A percentile compares a stretch with the other conserved stretches of the same genome.
Evolutionary conservation across 2,888 invertebrate genomes (phyloP).

Genomic region (Sminthurinus aureus): DNA sequence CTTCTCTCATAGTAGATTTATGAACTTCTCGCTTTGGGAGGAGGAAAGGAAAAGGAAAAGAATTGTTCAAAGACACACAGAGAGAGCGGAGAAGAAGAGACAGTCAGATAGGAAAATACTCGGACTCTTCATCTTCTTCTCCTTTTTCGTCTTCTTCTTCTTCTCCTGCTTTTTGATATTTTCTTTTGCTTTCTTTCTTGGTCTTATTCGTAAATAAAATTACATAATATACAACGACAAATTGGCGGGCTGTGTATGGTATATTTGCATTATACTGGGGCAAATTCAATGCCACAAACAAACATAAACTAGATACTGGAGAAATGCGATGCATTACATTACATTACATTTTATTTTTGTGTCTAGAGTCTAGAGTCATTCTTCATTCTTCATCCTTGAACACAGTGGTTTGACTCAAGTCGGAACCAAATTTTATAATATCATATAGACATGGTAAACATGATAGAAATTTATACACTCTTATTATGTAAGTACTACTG

Average conservation of each 20-base stretch:
- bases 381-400: too few relatives aligned
- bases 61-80: background rate
- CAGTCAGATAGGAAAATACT: background rate
- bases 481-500: too few relatives aligned
- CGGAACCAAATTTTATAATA: too few relatives aligned
- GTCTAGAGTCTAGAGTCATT: too few relatives aligned
- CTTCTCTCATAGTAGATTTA: slow-evolving; percentile 3
- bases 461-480: too few relatives aligned
- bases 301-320: background rate
- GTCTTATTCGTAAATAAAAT: background rate
- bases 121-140: background rate
- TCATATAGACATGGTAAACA: too few relatives aligned
- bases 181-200: background rate
- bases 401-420: too few relatives aligned
- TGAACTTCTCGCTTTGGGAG: slow-evolving; percentile 2
- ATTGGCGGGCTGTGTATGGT: background rate
- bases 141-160: background rate
- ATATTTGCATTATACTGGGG: background rate
- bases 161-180: background rate
- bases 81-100: background rate
- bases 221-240: background rate
- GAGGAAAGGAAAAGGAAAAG: background rate
- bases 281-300: background rate
- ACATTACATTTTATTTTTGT: background rate
- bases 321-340: background rate